Evolutionary conservation across 2,888 invertebrate species (phyloP), one percentile per base, ranked within the genome.

Genomic region (Phrixothrix hirtus): DNA sequence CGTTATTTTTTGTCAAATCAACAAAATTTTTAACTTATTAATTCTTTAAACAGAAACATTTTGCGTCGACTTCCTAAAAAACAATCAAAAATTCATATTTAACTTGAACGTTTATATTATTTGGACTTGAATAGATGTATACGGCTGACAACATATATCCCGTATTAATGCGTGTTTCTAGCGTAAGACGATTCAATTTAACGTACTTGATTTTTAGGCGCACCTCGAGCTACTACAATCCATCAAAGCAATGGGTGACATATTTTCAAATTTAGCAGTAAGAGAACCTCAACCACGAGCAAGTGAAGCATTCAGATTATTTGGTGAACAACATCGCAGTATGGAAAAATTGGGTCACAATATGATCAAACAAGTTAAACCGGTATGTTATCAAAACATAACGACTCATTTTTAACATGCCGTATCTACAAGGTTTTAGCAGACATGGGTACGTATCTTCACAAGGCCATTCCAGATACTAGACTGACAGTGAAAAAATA

Each of bases 401-500:
- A n/a, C n/a, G n/a, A n/a, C n/a, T n/a, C n/a, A n/a, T n/a, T n/a
- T n/a, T n/a, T n/a, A n/a, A n/a, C n/a, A n/a, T n/a, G n/a, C n/a
- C n/a, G n/a, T 39, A 60, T 64, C 57, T 73, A n/a, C n/a, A 72
- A 92, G 88, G 90, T 99, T 63, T 78, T 98, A 43, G 84, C 88
- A 30, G 98, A 99, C 75, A 84, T 99, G 77, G 95, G 95, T 12
- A 98, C 98, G 0, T 99, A 97, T 71, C 81, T 99, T 0, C 87
- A 94, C 74, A 96, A 98, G 77, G 99, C 98, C 0, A 96, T 99
- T 65, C 99, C 99, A 0, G 99, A 99, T 72, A 99, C 98, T 0
- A 89, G 95, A 67, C 78, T 99, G 21, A 99, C 99, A 0, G 95
- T 99, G 29, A 90, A 93, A 63, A 97, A 97, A 70, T 99, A 99